Evolutionary conservation across 2,113 vertebrate genomes (phyloP).

Genomic region (Mixornis gularis): DNA sequence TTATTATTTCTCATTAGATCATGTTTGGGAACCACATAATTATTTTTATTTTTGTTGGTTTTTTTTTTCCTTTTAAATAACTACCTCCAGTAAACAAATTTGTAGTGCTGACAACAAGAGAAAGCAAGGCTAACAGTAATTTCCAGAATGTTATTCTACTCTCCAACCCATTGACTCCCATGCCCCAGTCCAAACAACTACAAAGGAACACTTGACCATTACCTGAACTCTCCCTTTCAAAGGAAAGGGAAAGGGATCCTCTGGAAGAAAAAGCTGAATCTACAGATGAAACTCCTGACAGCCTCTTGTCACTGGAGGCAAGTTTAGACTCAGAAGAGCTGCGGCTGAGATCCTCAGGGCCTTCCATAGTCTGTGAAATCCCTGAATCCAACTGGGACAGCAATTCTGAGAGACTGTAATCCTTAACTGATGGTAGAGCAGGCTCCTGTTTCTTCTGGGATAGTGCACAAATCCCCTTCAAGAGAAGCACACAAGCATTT

Average conservation of each 20-base stretch:
- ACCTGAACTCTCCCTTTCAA: conserved; percentile 86
- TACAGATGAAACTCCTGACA: conserved; percentile 93
- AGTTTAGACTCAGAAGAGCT: conserved; percentile 81
- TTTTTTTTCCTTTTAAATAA: not conserved
- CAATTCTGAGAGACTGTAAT: conserved; percentile 90
- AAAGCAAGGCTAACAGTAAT: not conserved
- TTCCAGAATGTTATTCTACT: not conserved
- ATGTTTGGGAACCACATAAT: not conserved
- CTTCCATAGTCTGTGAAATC: conserved; percentile 85
- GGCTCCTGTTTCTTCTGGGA: conserved; percentile 67
- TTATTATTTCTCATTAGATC: not conserved
- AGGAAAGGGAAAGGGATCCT: conserved; percentile 90
- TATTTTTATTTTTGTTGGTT: not conserved
- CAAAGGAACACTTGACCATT: conserved; percentile 68
- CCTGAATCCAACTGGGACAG: conserved; percentile 93
- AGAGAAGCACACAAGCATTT: not conserved
- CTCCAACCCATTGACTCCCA: not conserved
- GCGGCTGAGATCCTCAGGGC: conserved; percentile 82
- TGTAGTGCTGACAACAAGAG: not conserved
- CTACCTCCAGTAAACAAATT: not conserved
- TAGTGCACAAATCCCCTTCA: conserved; percentile 56
- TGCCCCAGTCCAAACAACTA: not conserved
- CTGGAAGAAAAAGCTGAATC: conserved; percentile 97
- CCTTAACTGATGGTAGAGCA: conserved; percentile 81
- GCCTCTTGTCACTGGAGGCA: conserved; percentile 79